Evolutionary conservation across 2,113 vertebrate genomes (phyloP).

Genomic region (Isichthys henryi): DNA sequence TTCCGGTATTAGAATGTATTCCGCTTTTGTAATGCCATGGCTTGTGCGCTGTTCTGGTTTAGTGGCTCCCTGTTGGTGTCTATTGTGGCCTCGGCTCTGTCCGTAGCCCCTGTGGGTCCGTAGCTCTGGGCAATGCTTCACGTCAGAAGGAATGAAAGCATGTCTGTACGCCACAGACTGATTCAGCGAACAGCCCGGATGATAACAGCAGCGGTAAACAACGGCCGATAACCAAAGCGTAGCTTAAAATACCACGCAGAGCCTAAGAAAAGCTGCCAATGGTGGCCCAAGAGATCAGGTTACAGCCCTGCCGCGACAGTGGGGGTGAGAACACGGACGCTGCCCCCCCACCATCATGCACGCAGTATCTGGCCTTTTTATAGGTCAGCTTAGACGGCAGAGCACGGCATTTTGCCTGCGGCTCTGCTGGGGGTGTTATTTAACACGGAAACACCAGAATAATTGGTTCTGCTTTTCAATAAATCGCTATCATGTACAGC

Average conservation of each 20-base stretch:
- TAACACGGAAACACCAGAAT: not conserved
- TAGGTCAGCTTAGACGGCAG: not conserved
- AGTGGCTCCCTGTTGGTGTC: not conserved
- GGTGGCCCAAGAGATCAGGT: not conserved
- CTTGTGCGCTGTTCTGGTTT: not conserved
- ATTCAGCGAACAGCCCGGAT: not conserved
- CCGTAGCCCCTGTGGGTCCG: not conserved
- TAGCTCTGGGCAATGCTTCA: not conserved
- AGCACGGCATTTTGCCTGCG: not conserved
- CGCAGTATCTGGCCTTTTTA: not conserved
- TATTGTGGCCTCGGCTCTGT: too few relatives aligned
- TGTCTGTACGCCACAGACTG: not conserved
- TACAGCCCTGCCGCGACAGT: not conserved
- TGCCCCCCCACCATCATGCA: not conserved
- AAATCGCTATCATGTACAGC: not conserved
- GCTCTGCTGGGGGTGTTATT: not conserved
- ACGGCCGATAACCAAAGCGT: not conserved
- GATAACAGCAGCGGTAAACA: not conserved
- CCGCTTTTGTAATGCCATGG: not conserved
- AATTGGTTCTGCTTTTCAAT: not conserved
- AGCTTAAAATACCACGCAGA: not conserved
- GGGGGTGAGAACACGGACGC: not conserved
- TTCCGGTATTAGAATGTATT: not conserved
- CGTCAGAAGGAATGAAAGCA: not conserved
- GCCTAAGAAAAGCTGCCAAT: not conserved